Evolutionary conservation across 2,113 vertebrate genomes (phyloP).

Genomic region (Xenopus laevis): DNA sequence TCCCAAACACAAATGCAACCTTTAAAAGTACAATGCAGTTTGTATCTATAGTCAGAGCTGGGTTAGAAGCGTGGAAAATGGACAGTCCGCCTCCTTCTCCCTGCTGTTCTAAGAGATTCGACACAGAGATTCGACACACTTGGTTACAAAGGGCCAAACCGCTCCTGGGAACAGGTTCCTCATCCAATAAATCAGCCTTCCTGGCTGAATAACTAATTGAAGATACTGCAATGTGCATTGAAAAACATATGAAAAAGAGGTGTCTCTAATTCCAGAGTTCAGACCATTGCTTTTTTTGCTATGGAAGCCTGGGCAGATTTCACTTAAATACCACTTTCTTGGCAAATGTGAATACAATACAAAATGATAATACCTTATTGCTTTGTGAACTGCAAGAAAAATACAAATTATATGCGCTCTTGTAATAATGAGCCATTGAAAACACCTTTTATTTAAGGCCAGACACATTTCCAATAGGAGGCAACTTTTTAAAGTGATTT

Average conservation of each 20-base stretch:
- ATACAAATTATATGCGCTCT: no score
- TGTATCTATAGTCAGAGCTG: slow-evolving; percentile 12
- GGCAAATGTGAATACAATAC: no score
- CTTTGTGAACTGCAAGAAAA: no score
- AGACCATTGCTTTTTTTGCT: neutral
- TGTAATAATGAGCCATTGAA: no score
- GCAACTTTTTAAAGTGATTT: no score
- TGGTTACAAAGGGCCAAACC: slow-evolving; percentile 3
- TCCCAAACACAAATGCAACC: neutral
- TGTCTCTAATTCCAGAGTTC: neutral
- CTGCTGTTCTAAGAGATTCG: slow-evolving; percentile 31
- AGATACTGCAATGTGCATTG: neutral
- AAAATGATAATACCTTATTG: no score
- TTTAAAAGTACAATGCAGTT: slow-evolving; percentile 18
- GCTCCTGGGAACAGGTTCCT: slow-evolving; percentile 38
- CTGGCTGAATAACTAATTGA: neutral
- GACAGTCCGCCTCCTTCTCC: slow-evolving; percentile 34
- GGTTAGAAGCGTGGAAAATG: slow-evolving; percentile 33
- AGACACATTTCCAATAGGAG: no score
- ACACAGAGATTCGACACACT: slow-evolving; percentile 36
- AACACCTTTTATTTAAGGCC: no score
- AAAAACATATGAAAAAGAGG: neutral
- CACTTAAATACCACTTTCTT: no score
- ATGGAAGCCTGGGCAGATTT: no score
- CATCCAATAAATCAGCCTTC: slow-evolving; percentile 9